These are phyloP conservation scores for Salvelinus sp. DNA, from an alignment of 2,113 vertebrate species.

Conservation along the genomic window DNA sequence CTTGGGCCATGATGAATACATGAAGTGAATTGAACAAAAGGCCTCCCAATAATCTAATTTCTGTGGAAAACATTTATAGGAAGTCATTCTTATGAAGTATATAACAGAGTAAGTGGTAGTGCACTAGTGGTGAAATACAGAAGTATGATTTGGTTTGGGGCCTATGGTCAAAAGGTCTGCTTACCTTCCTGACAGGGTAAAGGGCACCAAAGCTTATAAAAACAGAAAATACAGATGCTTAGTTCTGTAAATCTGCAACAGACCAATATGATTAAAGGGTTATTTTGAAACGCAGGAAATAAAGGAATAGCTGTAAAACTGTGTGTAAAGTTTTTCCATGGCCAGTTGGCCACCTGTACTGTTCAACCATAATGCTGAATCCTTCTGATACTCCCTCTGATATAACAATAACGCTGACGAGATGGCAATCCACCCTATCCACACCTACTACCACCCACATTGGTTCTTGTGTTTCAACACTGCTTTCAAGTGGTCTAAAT, in stretches of 20 bases:
- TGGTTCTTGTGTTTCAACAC: neutral
- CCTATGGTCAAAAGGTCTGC: neutral
- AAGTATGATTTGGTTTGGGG: neutral
- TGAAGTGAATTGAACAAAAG: neutral
- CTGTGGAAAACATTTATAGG: neutral
- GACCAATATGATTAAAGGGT: neutral
- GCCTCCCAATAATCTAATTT: neutral
- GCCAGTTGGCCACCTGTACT: neutral
- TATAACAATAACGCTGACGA: neutral
- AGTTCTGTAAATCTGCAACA: neutral
- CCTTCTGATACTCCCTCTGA: neutral
- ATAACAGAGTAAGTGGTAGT: no score
- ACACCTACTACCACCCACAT: neutral
- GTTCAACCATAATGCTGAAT: constrained; percentile 1
- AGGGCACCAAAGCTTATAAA: neutral
- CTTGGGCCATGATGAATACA: no score
- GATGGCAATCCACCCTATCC: neutral
- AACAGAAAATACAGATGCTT: neutral
- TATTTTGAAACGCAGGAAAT: neutral
- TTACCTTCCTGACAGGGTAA: constrained; percentile 6
- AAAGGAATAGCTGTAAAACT: neutral
- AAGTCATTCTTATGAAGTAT: neutral
- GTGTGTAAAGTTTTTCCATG: neutral
- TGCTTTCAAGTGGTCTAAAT: neutral
- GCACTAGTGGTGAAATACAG: neutral